Evolutionary conservation across 2,888 invertebrate species (phyloP).

Genomic region (Oscheius sp.): DNA sequence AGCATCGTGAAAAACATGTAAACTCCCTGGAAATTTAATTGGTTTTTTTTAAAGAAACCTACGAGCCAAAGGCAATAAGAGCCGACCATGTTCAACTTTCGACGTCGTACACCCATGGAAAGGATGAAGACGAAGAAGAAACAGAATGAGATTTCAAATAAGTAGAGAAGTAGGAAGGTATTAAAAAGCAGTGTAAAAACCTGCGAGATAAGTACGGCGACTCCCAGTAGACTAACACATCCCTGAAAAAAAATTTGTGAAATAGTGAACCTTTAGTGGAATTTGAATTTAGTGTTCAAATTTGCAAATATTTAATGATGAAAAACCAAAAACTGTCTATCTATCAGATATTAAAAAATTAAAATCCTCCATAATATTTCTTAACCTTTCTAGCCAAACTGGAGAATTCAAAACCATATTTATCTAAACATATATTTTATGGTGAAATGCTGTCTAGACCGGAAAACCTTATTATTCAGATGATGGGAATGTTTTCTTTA

Average conservation of each 20-base stretch:
- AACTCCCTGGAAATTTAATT: background rate
- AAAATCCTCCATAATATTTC: no score
- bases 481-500: no score
- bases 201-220: constrained; percentile 6
- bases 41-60: background rate
- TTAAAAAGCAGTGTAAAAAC: constrained; percentile 1
- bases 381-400: no score
- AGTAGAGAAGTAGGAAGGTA: background rate
- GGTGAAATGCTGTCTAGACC: no score
- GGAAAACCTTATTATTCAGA: no score
- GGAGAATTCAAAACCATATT: no score
- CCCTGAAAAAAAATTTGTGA: constrained; percentile 24
- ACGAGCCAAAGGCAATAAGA: constrained; percentile 1
- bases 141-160: constrained; percentile 5
- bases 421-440: no score
- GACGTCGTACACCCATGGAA: constrained; percentile 5
- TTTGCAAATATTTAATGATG: no score
- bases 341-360: no score
- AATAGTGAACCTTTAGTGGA: no score
- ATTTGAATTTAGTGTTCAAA: no score
- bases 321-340: no score
- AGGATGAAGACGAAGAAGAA: constrained; percentile 21
- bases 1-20: background rate
- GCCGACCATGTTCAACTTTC: background rate
- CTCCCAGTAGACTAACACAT: constrained; percentile 14